Evolutionary conservation across 2,888 invertebrate species (phyloP).

Genomic region (Monochamus alternatus): DNA sequence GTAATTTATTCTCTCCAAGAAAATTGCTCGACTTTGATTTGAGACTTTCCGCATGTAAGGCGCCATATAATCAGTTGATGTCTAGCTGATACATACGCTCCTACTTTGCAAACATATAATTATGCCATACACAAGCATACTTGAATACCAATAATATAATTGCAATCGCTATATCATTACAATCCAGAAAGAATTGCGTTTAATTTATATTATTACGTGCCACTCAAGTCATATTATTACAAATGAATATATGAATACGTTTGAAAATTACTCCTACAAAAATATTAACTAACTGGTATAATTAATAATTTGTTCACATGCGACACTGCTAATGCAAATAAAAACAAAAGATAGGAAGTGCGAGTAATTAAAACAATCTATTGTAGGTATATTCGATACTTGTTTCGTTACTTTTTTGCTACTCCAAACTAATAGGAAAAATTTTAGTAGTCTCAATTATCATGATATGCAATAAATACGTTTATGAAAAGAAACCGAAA

Average conservation of each 20-base stretch:
- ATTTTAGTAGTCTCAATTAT: too few relatives aligned
- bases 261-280: neutral
- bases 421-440: too few relatives aligned
- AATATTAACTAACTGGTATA: neutral
- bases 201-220: conserved; percentile 22
- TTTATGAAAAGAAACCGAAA: too few relatives aligned
- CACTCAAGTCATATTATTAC: conserved; percentile 12
- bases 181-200: conserved; percentile 9
- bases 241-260: conserved; percentile 11
- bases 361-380: too few relatives aligned
- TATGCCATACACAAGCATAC: conserved; percentile 10
- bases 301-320: neutral
- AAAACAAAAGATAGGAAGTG: too few relatives aligned
- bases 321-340: too few relatives aligned
- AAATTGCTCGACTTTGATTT: conserved; percentile 19
- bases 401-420: too few relatives aligned
- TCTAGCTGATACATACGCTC: conserved; percentile 25
- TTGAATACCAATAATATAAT: conserved; percentile 28
- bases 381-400: too few relatives aligned
- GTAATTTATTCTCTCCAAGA: conserved; percentile 9
- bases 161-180: conserved; percentile 25
- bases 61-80: conserved; percentile 30
- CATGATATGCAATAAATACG: too few relatives aligned
- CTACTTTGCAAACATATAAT: conserved; percentile 18
- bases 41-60: conserved; percentile 17